Percentiles rank a stretch among this genome's conserved stretches.
These are phyloP conservation scores for Abscondita cerata DNA, from an alignment of 2,888 invertebrate species.

Conservation along the genomic window DNA sequence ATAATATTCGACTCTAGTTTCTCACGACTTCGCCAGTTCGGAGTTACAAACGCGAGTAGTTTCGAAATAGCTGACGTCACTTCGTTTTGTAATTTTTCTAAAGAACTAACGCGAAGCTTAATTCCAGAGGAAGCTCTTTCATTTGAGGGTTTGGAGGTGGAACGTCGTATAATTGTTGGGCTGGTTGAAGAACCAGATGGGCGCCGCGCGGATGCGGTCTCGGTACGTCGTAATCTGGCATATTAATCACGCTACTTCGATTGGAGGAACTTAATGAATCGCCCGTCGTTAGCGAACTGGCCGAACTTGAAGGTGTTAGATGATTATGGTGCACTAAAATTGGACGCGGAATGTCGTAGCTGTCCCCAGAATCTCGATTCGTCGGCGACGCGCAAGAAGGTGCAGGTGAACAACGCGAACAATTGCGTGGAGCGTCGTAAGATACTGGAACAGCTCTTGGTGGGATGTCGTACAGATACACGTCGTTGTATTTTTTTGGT, in stretches of 20 bases:
- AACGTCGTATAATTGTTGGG: conserved; percentile 63
- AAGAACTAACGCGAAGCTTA: conserved; percentile 75
- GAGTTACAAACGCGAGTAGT: conserved; percentile 77
- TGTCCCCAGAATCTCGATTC: conserved; percentile 50
- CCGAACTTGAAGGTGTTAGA: conserved; percentile 72
- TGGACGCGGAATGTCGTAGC: conserved; percentile 73
- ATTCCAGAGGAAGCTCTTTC: conserved; percentile 75
- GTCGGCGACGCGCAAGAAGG: conserved; percentile 59
- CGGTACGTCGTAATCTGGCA: conserved; percentile 76
- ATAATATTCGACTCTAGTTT: conserved; percentile 79
- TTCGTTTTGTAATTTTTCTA: conserved; percentile 79
- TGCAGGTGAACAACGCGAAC: conserved; percentile 61
- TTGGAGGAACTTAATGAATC: conserved; percentile 67
- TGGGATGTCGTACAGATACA: conserved; percentile 74
- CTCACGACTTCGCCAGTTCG: conserved; percentile 82
- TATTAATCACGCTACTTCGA: conserved; percentile 55
- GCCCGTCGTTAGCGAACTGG: conserved; percentile 68
- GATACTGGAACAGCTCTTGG: conserved; percentile 66
- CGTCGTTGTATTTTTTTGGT: conserved; percentile 75
- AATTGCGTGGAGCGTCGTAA: conserved; percentile 63
- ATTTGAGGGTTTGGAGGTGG: conserved; percentile 59
- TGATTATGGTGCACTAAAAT: conserved; percentile 61
- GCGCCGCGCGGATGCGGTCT: conserved; percentile 59
- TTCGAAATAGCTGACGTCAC: conserved; percentile 83
- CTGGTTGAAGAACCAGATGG: conserved; percentile 48